Base-by-base conservation (phyloP, 2,888 invertebrate species). In the Pterobdella sp. region DNA sequence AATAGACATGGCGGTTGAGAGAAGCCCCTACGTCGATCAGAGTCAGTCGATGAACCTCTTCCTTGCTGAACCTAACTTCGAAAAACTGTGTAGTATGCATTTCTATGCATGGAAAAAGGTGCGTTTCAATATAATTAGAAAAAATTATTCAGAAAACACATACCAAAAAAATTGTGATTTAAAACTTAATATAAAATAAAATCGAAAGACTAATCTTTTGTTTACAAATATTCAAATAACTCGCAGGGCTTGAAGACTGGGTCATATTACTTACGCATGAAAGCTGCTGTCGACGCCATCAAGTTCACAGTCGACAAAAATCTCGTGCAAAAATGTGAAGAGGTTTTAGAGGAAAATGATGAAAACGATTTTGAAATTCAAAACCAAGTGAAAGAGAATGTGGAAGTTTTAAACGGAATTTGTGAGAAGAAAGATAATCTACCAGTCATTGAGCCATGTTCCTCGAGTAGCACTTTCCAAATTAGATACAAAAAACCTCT, bases 11-110 rank as follows among this genome's bases (percentile, higher is more conserved):
- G 95, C 97, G 14, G 95, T 95, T 0, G 97, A 96, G 84, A 88
- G 98, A 77, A 96, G 95, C 1, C 94, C 97, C 0, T 98, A 91
- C 83, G 96, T 99, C 79, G 98, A 99, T 85, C 98, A 98, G 86
- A 94, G 94, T 77, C 98, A 99, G 82, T 95, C 95, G 0, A 88
- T 99, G 79, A 99, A 98, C 84, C 89, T 99, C 77, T 95, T 97
- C 84, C 92, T 99, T 74, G 95, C 93, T 3, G 90, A 92, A 81
- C 94, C 98, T 2, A 92, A 90, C 81, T 92, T 92, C 81, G 93
- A 91, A 3, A 93, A 93, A 82, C 86, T 98, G 72, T 92, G 94
- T 1, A 96, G 96, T 1, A 97, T 99, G 88, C 98, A 99, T 85
- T 98, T 98, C 84, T 92, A 93, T 83, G 93, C 92, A 0, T 98